Base-by-base conservation (phyloP, 1,140 invertebrate genomes). In the Oedothorax gibbosus region DNA sequence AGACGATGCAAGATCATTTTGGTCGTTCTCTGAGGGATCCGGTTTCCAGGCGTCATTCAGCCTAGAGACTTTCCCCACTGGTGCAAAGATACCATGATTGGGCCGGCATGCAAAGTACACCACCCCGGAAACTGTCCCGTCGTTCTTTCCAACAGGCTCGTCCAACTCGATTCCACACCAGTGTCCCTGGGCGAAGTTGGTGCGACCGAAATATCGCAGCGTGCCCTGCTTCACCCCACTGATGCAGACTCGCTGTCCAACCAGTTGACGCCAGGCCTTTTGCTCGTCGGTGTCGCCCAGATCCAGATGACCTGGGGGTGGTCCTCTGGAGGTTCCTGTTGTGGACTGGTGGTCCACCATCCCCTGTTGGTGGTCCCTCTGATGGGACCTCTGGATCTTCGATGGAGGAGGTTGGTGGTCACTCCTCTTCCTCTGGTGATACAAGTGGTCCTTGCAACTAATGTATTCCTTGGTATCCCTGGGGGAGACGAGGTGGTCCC, bases 141-240 rank as follows among this genome's bases (percentile, higher is more conserved):
- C 93, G 90, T 93, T 92, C 87, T 92, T 93, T 14, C 93, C 93
- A 54, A 90, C 88, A n/a, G 91, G 89, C n/a, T 90, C 89, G 79
- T 91, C 90, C 53, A 93, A 88, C 88, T 94, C 93, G 15, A 94
- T 89, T 11, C 93, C 93, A 86, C 93, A 93, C 93, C 93, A 94
- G 8, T 91, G 88, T 12, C 92, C 93, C 56, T 91, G 89, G 7
- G 91, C 91, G 87, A 93, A 92, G 80, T 92, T 89, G 21, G 93
- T 92, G 14, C 88, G 88, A 2, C 93, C 93, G 18, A 93, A 89
- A 87, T 91, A 94, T 7, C 91, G 89, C 53, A 94, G 89, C 15
- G 91, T 90, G 7, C 93, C 93, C 50, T 88, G 87, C 87, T 90
- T 90, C 7, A 90, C 90, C 0, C 90, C 91, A 87, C 91, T 90